Base-by-base conservation (phyloP, 2,113 vertebrate genomes). In the Pyxicephalus adspersus region DNA sequence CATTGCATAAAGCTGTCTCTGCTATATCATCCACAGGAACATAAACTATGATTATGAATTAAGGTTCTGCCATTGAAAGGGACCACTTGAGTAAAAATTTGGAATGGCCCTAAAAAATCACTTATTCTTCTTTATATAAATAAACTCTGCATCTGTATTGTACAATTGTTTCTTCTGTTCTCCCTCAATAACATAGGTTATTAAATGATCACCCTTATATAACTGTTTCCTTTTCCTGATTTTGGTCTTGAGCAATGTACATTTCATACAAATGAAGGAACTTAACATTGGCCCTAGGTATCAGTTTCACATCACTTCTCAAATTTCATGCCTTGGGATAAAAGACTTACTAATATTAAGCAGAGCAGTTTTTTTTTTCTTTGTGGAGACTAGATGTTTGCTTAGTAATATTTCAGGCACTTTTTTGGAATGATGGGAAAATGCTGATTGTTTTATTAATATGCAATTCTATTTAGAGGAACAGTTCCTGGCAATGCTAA, bases 381-480 rank as follows among this genome's bases (percentile, higher is more conserved):
- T 45, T 13, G 9, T 61, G 7, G 22, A 16, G 25, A 61, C 38
- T 16, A 61, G 9, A 15, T 61, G 58, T 61, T 61, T 61, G 25
- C 23, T 61, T 61, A 60, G 22, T 23, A 61, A 61, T 61, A 61
- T 61, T 13, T 61, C 58, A 61, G 22, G 58, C 22, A 61, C 9
- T 61, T 61, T 61, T 26, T 11, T 61, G 25, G 58, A 61, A 61
- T 61, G 58, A 15, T 26, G 58, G 58, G 58, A 61, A 61, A 61
- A 61, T 25, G 15, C n/a, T 25, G 25, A 61, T 25, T 22, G 58
- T 15, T 61, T 61, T 23, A 61, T 25, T 23, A 61, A 61, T 61
- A 23, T 25, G 58, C 58, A 61, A 25, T 26, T 25, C 23, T 23
- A 60, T 23, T 22, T 6, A 22, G 3, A 38, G 34, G 1, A 57